These are phyloP conservation scores for Hippasteria phrygiana DNA, from an alignment of 53 echinoderm and acorn worm species.

Conservation along the genomic window DNA sequence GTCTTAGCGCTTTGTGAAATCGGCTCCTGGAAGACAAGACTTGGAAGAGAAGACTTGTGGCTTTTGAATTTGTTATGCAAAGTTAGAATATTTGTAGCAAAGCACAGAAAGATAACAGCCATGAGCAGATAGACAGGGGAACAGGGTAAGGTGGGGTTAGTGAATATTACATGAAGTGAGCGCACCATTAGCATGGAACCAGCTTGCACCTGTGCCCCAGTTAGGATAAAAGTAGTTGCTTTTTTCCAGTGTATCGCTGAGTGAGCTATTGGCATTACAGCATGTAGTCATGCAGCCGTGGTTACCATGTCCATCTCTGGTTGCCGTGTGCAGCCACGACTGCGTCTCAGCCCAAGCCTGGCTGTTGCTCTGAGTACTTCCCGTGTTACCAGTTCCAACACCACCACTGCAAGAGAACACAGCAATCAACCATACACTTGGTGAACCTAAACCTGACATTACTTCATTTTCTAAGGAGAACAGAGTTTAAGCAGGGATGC, in stretches of 20 bases:
- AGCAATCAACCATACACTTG: too few species aligned
- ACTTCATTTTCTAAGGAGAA: too few species aligned
- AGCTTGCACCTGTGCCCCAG: conserved; percentile 73
- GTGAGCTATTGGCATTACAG: conserved; percentile 80
- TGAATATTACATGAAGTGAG: conserved; percentile 71
- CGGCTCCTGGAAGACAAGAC: too few species aligned
- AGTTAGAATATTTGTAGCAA: not conserved
- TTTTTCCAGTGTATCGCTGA: conserved; percentile 79
- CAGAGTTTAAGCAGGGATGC: too few species aligned
- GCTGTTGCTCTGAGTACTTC: conserved; percentile 25
- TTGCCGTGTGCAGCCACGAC: conserved; percentile 49
- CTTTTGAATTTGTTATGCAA: not conserved
- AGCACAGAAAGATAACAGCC: not conserved
- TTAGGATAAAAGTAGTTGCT: conserved; percentile 70
- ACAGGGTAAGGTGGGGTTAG: conserved; percentile 58
- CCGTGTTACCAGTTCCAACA: conserved; percentile 42
- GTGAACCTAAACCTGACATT: too few species aligned
- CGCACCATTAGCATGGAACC: conserved; percentile 73
- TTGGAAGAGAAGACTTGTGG: too few species aligned
- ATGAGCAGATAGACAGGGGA: conserved; percentile 5
- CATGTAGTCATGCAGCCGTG: conserved; percentile 77
- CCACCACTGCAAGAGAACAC: conserved; percentile 44
- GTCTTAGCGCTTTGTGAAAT: too few species aligned
- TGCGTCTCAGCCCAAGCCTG: conserved; percentile 64
- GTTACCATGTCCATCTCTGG: conserved; percentile 75